Evolutionary conservation across 2,113 vertebrate species (phyloP).

Genomic region (Deroptyus accipitrinus): DNA sequence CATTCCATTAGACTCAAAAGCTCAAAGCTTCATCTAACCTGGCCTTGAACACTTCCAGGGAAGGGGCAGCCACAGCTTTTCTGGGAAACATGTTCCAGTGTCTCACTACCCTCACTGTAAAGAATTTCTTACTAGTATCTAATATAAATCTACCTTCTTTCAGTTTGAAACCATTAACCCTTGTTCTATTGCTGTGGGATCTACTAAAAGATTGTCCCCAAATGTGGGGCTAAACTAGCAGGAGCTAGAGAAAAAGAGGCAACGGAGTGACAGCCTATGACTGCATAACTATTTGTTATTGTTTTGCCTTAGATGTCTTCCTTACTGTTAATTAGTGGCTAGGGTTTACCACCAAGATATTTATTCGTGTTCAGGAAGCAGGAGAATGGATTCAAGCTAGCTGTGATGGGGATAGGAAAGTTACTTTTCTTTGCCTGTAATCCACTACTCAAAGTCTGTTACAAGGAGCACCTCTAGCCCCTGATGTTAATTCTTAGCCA

Average conservation of each 20-base stretch:
- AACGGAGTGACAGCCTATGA: not conserved
- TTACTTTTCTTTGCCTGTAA: not conserved
- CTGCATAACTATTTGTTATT: not conserved
- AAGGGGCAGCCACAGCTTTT: not conserved
- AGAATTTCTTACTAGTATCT: not conserved
- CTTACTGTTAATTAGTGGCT: not conserved
- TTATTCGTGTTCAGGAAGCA: not conserved
- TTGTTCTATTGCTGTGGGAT: accelerated
- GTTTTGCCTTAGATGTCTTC: not conserved
- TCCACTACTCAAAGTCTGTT: not conserved
- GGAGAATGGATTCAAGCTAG: not conserved
- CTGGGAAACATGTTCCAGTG: not conserved
- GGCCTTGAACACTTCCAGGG: not conserved
- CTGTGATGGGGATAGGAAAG: not conserved
- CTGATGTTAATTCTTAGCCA: not conserved
- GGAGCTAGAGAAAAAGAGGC: not conserved
- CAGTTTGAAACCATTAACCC: not conserved
- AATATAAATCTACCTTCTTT: not conserved
- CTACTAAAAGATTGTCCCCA: not conserved
- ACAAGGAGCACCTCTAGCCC: not conserved
- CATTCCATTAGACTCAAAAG: not conserved
- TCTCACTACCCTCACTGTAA: not conserved
- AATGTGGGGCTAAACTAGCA: not conserved
- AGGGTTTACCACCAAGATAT: not conserved
- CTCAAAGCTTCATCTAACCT: not conserved